phyloP scores from a whole-genome alignment of 64 coral and sea anemone genomes.

The Orbicella faveolata region DNA sequence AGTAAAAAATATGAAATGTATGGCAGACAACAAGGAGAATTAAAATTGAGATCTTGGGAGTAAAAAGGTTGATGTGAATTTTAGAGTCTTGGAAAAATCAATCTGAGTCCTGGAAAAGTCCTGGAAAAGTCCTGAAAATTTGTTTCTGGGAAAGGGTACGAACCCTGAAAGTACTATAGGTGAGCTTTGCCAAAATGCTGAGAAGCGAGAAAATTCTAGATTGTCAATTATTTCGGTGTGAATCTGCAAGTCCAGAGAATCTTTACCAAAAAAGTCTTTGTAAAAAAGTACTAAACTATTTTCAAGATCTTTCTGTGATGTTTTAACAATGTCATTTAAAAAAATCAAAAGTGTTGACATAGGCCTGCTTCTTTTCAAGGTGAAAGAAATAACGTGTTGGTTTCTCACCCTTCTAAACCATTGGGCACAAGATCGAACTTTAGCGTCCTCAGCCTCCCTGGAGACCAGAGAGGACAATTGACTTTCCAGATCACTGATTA shows the following conservation, averaged over 20 bases:
- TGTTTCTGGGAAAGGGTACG: too few relatives aligned
- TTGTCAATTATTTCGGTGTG: background rate
- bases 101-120: too few relatives aligned
- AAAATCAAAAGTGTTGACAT: background rate
- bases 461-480: background rate
- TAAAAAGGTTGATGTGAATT: too few relatives aligned
- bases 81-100: too few relatives aligned
- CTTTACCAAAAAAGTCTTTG: background rate
- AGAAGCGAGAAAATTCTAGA: background rate
- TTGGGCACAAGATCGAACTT: background rate
- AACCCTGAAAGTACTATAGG: too few relatives aligned
- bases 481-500: too few relatives aligned
- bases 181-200: too few relatives aligned
- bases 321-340: background rate
- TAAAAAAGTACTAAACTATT: background rate
- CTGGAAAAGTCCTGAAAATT: too few relatives aligned
- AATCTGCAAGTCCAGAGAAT: background rate
- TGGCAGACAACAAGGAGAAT: too few relatives aligned
- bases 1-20: too few relatives aligned
- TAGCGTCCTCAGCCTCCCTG: background rate
- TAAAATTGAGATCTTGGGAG: too few relatives aligned
- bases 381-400: conserved; percentile 21
- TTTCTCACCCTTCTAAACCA: conserved; percentile 30
- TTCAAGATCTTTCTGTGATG: background rate
- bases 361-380: background rate